Evolutionary conservation across 2,888 invertebrate species (phyloP), one percentile per base, ranked within the genome.

Genomic region (Eilema griseolum): DNA sequence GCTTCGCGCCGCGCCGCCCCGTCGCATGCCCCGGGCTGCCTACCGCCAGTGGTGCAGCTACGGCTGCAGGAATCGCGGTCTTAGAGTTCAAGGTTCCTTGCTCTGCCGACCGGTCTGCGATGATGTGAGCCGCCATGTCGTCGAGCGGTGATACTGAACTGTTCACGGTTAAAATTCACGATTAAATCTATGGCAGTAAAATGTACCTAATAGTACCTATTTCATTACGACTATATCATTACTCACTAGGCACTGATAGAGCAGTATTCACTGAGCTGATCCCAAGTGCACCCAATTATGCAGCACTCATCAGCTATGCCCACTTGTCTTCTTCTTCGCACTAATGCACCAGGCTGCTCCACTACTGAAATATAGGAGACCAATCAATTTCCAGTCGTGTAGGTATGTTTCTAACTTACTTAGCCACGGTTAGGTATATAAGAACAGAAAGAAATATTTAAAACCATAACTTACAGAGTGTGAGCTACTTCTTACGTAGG

Each of bases 291-390:
- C 14, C 93, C 93, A 72, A 88, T 86, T 37, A 89, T 87, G 83
- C 95, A 95, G 85, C 95, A 95, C 82, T 94, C 91, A 78, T 95
- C 95, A 46, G 92, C 94, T 75, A 95, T 95, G 72, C 95, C 93
- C 57, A 89, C 85, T 70, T 92, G 89, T 74, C 95, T 87, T 83
- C 88, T 90, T 75, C 91, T 89, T 70, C 94, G 85, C 71, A 88
- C 86, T 61, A 86, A 80, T 23, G 88, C 83, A 23, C 91, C 89
- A 31, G 92, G 89, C 76, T 94, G 94, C 81, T 94, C 95, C 73
- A 94, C 91, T 83, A 93, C 93, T 93, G 86, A 89, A 87, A 66
- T 66, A 77, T 70, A 65, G 61, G 41, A 67, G 23, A 61, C 5
- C 10, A 63, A 60, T 24, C 63, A 24, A 41, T 23, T 8, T 62